phyloP scores from a whole-genome alignment of 2,113 vertebrate genomes.

The Scopus umbretta region DNA sequence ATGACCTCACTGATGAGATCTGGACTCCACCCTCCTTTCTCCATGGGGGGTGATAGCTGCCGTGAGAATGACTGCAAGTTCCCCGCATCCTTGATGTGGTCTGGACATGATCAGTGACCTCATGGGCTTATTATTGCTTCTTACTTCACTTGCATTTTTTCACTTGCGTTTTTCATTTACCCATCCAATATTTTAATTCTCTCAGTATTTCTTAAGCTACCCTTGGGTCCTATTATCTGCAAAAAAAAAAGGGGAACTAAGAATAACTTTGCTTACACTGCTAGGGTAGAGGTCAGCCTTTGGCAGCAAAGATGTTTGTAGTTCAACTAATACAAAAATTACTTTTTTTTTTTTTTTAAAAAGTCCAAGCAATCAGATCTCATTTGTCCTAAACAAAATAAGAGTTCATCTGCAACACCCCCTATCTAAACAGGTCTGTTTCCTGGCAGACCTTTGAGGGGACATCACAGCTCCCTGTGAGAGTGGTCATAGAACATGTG shows the following conservation, averaged over 20 bases:
- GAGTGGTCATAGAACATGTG: not conserved
- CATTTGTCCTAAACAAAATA: not conserved
- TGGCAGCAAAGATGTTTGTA: not conserved
- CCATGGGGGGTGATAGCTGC: not conserved
- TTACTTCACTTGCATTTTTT: conserved; percentile 16
- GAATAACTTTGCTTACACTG: conserved; percentile 28
- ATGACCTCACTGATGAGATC: conserved; percentile 22
- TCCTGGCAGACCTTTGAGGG: not conserved
- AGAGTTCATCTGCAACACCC: not conserved
- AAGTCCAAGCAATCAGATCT: not conserved
- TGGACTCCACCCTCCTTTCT: conserved; percentile 23
- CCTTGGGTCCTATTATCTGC: conserved; percentile 11
- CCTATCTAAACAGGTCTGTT: not conserved
- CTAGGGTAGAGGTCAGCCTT: not conserved
- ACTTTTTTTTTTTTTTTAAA: not conserved
- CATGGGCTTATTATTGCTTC: conserved; percentile 3
- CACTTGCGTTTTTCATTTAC: not conserved
- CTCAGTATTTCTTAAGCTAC: conserved; percentile 13
- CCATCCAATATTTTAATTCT: conserved; percentile 18
- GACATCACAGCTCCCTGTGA: not conserved
- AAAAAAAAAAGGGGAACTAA: not conserved
- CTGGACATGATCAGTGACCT: conserved; percentile 15
- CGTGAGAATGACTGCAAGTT: not conserved
- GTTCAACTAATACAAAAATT: not conserved
- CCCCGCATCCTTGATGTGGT: not conserved